phyloP scores from a whole-genome alignment of 30 jellyfish, hydroid and myxozoan species.

The Morbakka virulenta region DNA sequence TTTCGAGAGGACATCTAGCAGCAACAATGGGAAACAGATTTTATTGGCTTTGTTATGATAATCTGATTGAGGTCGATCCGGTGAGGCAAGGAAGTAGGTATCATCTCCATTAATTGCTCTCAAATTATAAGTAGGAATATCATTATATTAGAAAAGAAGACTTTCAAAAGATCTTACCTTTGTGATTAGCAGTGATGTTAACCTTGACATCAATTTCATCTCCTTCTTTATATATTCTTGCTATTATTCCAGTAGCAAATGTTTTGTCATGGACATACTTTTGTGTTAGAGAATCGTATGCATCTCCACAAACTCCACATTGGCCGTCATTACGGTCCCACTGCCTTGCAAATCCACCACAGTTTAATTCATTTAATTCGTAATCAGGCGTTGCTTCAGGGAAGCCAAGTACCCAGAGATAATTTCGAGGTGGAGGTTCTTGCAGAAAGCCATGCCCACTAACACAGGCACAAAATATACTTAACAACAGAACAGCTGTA shows the following conservation, averaged over 20 bases:
- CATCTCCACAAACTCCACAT: constrained; percentile 91
- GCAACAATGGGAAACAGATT: no score
- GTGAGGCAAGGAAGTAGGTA: no score
- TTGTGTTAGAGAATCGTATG: constrained; percentile 45
- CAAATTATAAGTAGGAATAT: no score
- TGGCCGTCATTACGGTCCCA: constrained; percentile 64
- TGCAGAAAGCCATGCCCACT: constrained; percentile 68
- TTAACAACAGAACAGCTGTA: no score
- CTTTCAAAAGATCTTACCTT: no score
- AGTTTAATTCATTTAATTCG: constrained; percentile 70
- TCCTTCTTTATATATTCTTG: constrained; percentile 56
- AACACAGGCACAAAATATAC: not conserved
- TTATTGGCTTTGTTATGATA: no score
- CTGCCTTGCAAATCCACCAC: constrained; percentile 73
- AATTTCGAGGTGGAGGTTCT: constrained; percentile 69
- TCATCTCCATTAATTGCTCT: no score
- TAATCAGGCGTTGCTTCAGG: constrained; percentile 54
- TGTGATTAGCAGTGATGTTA: constrained; percentile 64
- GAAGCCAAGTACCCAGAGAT: constrained; percentile 75
- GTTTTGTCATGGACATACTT: constrained; percentile 46
- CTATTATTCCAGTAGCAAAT: constrained; percentile 70
- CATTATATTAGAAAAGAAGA: no score
- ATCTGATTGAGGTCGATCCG: no score
- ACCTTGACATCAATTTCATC: constrained; percentile 69
- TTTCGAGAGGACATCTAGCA: no score